Base-by-base conservation (phyloP, 2,797 vertebrate species). In the Coregonus ussuriensis region DNA sequence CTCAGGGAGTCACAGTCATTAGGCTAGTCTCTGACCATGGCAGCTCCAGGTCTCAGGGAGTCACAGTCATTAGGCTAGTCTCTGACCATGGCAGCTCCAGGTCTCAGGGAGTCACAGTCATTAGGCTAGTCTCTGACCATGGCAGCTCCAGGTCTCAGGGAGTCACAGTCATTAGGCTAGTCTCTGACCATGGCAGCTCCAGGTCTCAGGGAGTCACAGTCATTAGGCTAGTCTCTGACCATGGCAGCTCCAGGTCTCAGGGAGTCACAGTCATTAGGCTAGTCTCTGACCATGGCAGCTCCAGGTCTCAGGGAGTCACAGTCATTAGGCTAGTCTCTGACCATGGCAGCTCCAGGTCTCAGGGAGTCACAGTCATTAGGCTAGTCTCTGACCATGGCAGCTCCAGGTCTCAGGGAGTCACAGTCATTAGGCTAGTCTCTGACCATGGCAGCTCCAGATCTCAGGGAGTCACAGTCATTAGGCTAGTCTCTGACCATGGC, bases 221-320 rank as follows among this genome's bases (percentile, higher is more conserved):
- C 31, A 25, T 25, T 25, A 25, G 25, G 25, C 25, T 25, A 25
- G 25, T 25, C 25, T 25, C 25, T 25, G 25, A 25, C 25, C 25
- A 25, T 25, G 2, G 9, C 25, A 25, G 25, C 25, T 25, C 52
- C 67, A 74, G 6, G 68, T 41, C 66, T 81, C 75, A 51, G 62
- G 51, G 51, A 74, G 62, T n/a, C 41, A 77, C 79, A n/a, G 29
- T 80, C 16, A n/a, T 52, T 77, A 74, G 74, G 52, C 76, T 77
- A 66, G 53, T 7, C 73, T 47, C 63, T 56, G 52, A 66, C 11
- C 56, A 25, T 53, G n/a, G 70, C 62, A 52, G 37, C 1, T 31
- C 63, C 53, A 21, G 54, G 56, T 59, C 74, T 47, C 41, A 47
- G 41, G 41, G 0, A 47, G 41, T 13, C 41, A 47, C 41, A 47